phyloP scores from a whole-genome alignment of 2,888 invertebrate genomes.

The Leptinotarsa peninsularis region DNA sequence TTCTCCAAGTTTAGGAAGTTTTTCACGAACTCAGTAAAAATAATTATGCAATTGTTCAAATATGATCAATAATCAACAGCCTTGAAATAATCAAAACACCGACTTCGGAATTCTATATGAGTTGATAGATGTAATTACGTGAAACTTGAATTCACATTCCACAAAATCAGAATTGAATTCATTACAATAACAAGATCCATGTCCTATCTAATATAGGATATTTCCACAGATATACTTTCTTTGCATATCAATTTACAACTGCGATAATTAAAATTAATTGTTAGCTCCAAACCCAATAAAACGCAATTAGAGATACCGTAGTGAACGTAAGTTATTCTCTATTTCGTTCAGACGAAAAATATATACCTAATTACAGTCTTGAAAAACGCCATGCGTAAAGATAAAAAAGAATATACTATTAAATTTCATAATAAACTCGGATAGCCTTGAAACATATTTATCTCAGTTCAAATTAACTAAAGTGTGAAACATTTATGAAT shows the following conservation, averaged over 20 bases:
- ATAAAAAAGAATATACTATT: background rate
- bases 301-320: background rate
- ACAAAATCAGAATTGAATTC: background rate
- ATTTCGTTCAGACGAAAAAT: conserved; percentile 3
- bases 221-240: background rate
- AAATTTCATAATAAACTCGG: conserved; percentile 15
- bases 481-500: conserved; percentile 4
- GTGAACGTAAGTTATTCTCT: background rate
- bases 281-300: background rate
- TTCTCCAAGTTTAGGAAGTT: too few species aligned
- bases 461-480: conserved; percentile 19
- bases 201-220: background rate
- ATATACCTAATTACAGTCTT: background rate
- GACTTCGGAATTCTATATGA: background rate
- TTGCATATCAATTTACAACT: background rate
- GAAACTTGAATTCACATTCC: background rate
- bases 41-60: too few species aligned
- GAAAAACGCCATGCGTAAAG: background rate
- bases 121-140: background rate
- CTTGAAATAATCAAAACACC: background rate
- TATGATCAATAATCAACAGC: background rate
- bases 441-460: conserved; percentile 18
- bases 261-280: background rate
- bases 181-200: background rate
- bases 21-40: too few species aligned